phyloP scores from a whole-genome alignment of 2,113 vertebrate genomes.

The Nothobranchius furzeri region DNA sequence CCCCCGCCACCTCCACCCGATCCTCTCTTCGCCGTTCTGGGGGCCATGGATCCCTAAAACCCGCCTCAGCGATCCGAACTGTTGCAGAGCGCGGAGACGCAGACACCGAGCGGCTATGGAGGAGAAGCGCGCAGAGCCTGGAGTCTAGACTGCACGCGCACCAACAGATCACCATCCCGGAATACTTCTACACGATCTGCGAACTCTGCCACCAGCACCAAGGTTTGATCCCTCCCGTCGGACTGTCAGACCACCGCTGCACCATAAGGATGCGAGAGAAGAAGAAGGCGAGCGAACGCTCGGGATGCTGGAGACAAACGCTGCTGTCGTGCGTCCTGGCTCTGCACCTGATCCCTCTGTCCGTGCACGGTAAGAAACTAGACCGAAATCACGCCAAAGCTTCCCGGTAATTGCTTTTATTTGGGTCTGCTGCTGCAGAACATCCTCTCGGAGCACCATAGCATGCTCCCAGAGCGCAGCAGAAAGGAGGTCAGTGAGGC shows the following conservation, averaged over 20 bases:
- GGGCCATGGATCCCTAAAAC: constrained; percentile 66
- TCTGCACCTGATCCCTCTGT: constrained; percentile 69
- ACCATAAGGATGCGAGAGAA: constrained; percentile 63
- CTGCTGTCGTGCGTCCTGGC: constrained; percentile 70
- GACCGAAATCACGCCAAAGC: not conserved
- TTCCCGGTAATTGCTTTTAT: not conserved
- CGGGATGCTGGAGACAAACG: constrained; percentile 73
- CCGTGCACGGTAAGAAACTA: constrained; percentile 76
- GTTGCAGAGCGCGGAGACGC: constrained; percentile 26
- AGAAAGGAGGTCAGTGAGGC: constrained; percentile 69
- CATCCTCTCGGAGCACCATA: constrained; percentile 13
- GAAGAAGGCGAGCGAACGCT: constrained; percentile 55
- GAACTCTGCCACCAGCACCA: constrained; percentile 1
- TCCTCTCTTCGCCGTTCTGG: constrained; percentile 8
- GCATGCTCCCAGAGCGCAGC: constrained; percentile 46
- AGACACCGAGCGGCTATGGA: constrained; percentile 67
- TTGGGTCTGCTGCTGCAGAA: constrained; percentile 13
- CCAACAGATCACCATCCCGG: constrained; percentile 32
- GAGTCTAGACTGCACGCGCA: constrained; percentile 60
- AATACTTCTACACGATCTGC: constrained; percentile 39
- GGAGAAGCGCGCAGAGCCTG: constrained; percentile 57
- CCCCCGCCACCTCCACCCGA: constrained; percentile 10
- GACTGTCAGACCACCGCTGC: constrained; percentile 15
- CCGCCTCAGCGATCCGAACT: constrained; percentile 29
- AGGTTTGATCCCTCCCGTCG: not conserved